phyloP scores from a whole-genome alignment of 2,113 vertebrate species.

The Microcebus murinus region DNA sequence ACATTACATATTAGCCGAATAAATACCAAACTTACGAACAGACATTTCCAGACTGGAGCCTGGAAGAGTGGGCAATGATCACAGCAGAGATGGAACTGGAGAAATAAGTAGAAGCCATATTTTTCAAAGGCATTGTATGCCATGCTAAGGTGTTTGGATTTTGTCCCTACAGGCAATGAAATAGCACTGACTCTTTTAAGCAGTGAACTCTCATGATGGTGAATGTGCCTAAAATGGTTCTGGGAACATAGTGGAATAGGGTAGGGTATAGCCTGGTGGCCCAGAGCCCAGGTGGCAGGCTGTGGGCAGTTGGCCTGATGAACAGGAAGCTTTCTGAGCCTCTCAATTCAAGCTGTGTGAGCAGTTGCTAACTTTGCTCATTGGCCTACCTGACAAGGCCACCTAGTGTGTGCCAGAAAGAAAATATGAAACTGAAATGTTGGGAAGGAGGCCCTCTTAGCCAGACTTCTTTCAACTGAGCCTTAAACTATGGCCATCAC shows the following conservation, averaged over 20 bases:
- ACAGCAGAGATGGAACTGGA: background rate
- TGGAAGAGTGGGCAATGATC: background rate
- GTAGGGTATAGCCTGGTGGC: background rate
- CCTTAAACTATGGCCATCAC: background rate
- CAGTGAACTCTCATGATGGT: background rate
- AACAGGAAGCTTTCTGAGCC: background rate
- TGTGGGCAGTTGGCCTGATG: background rate
- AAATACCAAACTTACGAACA: background rate
- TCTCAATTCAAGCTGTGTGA: conserved; percentile 22
- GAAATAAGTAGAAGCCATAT: background rate
- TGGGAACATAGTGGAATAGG: background rate
- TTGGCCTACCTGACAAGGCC: background rate
- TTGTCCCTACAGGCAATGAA: background rate
- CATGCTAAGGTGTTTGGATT: background rate
- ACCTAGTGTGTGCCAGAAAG: background rate
- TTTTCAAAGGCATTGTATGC: background rate
- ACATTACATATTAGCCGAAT: background rate
- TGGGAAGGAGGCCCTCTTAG: background rate
- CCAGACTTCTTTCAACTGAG: background rate
- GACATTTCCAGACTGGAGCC: background rate
- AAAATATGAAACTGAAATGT: background rate
- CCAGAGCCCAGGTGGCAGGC: background rate
- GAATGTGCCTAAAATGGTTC: background rate
- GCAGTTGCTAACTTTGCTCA: conserved; percentile 29
- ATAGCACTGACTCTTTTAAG: background rate